These are phyloP conservation scores for Coremacera marginata DNA, from an alignment of 2,888 invertebrate species.

Conservation along the genomic window DNA sequence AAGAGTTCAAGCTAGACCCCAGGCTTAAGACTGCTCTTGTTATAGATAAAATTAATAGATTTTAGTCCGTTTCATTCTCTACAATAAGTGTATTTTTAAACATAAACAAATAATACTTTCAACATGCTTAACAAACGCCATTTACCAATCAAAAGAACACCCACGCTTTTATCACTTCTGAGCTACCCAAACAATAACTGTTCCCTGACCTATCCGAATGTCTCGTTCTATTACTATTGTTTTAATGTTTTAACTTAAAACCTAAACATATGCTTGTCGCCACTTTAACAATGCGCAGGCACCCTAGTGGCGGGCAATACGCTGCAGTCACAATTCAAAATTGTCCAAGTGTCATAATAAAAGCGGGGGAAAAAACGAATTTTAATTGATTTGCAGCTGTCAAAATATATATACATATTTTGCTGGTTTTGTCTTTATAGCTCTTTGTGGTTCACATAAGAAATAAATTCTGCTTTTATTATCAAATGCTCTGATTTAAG, in stretches of 20 bases:
- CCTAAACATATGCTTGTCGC: neutral
- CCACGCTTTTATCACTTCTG: neutral
- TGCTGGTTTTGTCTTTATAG: neutral
- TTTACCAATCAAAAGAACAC: neutral
- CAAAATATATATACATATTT: neutral
- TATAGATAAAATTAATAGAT: neutral
- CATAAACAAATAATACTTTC: neutral
- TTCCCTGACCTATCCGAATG: neutral
- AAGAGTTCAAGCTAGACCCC: too few species aligned
- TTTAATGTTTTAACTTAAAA: neutral
- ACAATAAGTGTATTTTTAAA: neutral
- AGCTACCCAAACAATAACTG: neutral
- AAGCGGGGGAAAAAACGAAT: neutral
- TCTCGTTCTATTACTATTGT: neutral
- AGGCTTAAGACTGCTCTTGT: too few species aligned
- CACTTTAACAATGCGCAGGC: neutral
- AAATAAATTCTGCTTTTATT: neutral
- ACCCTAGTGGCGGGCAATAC: neutral
- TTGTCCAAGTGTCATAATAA: neutral
- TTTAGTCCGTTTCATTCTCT: neutral
- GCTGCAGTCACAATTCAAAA: neutral
- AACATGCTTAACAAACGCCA: neutral
- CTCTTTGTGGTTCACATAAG: neutral
- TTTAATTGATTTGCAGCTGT: conserved; percentile 16
- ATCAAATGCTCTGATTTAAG: neutral